phyloP scores from a whole-genome alignment of 35 echinoderm and acorn worm species.

The Apostichopus japonicus region DNA sequence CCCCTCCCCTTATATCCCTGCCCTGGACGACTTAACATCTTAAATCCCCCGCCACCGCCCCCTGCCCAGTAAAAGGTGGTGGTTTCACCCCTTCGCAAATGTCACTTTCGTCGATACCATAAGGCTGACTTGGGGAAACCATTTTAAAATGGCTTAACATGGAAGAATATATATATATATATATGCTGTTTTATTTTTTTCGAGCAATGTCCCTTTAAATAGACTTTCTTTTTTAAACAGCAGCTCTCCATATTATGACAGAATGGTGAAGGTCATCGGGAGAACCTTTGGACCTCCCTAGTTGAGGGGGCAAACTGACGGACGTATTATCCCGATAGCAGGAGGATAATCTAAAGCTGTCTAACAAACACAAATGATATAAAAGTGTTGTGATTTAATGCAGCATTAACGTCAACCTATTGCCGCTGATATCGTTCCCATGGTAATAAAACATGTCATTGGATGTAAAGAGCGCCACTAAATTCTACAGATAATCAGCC shows the following conservation, averaged over 20 bases:
- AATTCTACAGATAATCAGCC: slow-evolving; percentile 31
- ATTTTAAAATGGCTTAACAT: too few species aligned
- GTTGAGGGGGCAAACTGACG: slow-evolving; percentile 17
- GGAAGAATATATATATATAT: too few species aligned
- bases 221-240: not conserved
- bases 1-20: too few species aligned
- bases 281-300: slow-evolving; percentile 30
- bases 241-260: not conserved
- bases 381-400: slow-evolving; percentile 21
- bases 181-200: too few species aligned
- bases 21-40: too few species aligned
- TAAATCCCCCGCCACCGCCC: too few species aligned
- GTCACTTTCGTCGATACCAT: too few species aligned
- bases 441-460: slow-evolving; percentile 49
- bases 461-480: slow-evolving; percentile 22
- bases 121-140: too few species aligned
- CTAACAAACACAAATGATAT: slow-evolving; percentile 6
- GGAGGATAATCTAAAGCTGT: slow-evolving; percentile 12
- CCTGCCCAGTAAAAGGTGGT: too few species aligned
- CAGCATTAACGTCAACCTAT: slow-evolving; percentile 47
- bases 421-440: slow-evolving; percentile 31
- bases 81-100: too few species aligned
- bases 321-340: not conserved
- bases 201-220: not conserved
- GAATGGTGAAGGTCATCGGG: slow-evolving; percentile 19